Base-by-base conservation (phyloP, 1,140 invertebrate genomes). In the Macrosteles quadrilineatus region DNA sequence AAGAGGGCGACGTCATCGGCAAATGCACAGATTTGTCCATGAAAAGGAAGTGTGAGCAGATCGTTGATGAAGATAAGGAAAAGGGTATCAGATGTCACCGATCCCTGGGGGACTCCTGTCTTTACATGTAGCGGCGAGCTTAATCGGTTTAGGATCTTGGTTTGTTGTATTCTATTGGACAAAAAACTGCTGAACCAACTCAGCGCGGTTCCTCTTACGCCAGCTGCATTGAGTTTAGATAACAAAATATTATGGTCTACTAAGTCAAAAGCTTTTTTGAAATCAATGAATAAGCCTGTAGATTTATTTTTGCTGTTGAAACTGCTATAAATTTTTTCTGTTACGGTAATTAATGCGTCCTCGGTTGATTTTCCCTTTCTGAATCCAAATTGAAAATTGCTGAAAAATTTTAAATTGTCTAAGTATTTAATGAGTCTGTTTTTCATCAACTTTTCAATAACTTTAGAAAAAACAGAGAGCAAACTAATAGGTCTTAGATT, bases 401-500 rank as follows among this genome's bases (percentile, higher is more conserved):
- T 65, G 45, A 65, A 66, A 67, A 70, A 65, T 45, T 43, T 70
- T 30, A 47, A 31, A 29, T 70, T 43, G 47, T 70, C 36, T 30
- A 67, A 19, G 29, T 65, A 70, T 1, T 12, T 45, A 1, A 69
- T 36, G 31, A 69, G 14, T 64, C 36, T 69, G 12, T 9, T 29
- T 62, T 32, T 63, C 40, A 70, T 67, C 3, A 70, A n/a, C 17
- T 70, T 67, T 25, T 70, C 69, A 31, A 65, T 14, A 25, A 67
- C 67, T 70, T 70, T 70, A 31, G 69, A 55, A 29, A 70, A 70
- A 66, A 70, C n/a, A 21, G 66, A 67, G 25, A 67, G 30, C n/a
- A 67, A 36, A 21, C 66, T 67, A 25, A 67, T 67, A 2, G 66
- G 66, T 21, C 66, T 29, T 14, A 67, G 36, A 19, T 50, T 67